phyloP scores from a whole-genome alignment of 2,113 vertebrate genomes.

The Tachuris rubrigastra region DNA sequence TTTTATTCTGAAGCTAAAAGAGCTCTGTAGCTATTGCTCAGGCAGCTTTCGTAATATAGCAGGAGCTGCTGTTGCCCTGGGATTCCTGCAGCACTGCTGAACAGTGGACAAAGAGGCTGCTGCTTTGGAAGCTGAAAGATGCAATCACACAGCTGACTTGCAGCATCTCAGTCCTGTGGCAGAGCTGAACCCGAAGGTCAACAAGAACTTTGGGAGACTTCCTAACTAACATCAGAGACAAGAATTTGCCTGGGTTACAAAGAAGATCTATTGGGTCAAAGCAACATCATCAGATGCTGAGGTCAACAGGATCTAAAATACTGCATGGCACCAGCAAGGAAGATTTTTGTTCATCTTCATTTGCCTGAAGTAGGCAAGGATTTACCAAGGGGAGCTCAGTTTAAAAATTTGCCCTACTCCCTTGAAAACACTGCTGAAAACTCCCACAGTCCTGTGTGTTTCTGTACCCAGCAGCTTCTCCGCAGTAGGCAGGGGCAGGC shows the following conservation, averaged over 20 bases:
- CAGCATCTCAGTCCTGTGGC: background rate
- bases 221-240: background rate
- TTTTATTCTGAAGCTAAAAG: background rate
- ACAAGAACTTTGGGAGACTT: accelerated
- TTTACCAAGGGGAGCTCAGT: background rate
- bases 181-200: background rate
- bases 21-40: background rate
- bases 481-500: background rate
- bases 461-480: background rate
- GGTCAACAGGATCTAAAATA: background rate
- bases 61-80: background rate
- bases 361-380: background rate
- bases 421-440: background rate
- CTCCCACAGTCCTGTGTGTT: background rate
- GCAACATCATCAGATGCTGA: background rate
- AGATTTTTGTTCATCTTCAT: background rate
- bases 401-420: background rate
- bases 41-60: background rate
- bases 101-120: background rate
- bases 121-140: background rate
- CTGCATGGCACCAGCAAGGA: background rate
- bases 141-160: background rate
- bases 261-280: background rate
- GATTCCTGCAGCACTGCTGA: background rate
- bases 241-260: background rate